phyloP scores from a whole-genome alignment of 2,888 invertebrate species.

The Tolmerus cingulatus region DNA sequence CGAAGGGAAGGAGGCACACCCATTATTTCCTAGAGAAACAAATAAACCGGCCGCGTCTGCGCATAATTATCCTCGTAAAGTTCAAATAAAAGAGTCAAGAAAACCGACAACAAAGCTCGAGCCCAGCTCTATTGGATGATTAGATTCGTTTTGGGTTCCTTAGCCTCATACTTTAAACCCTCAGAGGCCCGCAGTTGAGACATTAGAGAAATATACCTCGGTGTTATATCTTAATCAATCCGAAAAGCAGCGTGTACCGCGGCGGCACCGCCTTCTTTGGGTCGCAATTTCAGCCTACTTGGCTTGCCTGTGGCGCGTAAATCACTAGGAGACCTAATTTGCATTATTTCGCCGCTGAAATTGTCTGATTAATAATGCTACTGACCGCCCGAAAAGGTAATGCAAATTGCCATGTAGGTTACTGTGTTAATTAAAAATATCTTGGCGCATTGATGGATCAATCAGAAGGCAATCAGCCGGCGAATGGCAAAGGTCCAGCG shows the following conservation, averaged over 20 bases:
- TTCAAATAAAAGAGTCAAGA: background rate
- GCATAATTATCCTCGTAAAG: background rate
- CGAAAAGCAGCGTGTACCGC: background rate
- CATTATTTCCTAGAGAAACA: background rate
- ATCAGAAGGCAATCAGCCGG: conserved; percentile 4
- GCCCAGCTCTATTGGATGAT: background rate
- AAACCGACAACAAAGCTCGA: background rate
- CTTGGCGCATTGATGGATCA: background rate
- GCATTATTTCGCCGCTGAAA: conserved; percentile 7
- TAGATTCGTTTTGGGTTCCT: background rate
- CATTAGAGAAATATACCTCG: background rate
- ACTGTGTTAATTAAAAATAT: conserved; percentile 23
- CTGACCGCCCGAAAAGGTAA: background rate
- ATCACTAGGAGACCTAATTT: conserved; percentile 6
- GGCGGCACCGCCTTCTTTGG: background rate
- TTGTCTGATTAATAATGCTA: background rate
- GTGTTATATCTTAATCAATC: background rate
- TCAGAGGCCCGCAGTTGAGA: background rate
- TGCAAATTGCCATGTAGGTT: background rate
- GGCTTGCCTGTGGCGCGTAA: background rate
- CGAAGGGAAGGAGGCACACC: background rate
- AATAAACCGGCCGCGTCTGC: background rate
- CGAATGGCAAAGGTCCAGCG: background rate
- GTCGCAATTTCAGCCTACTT: background rate
- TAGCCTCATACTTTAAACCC: background rate